Percentiles rank a stretch among this genome's conserved stretches.
These are phyloP conservation scores for Callipepla californica DNA, from an alignment of 2,113 vertebrate genomes.

Conservation along the genomic window DNA sequence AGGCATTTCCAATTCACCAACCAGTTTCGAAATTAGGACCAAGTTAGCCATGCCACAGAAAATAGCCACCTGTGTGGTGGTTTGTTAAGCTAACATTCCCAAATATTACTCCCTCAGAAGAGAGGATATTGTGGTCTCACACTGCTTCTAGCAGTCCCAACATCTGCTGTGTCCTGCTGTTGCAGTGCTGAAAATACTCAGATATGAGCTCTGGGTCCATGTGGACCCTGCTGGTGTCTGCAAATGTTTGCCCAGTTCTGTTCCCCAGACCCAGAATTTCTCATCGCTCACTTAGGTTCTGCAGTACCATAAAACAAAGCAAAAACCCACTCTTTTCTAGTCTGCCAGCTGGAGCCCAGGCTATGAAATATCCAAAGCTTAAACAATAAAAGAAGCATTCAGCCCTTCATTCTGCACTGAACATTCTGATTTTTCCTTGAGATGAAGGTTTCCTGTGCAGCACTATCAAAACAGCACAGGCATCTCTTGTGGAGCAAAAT, in stretches of 20 bases:
- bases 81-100: background rate
- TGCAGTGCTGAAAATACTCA: background rate
- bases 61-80: background rate
- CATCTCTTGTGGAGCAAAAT: background rate
- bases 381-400: constrained; percentile 29
- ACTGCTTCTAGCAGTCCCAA: background rate
- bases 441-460: background rate
- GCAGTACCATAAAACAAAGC: constrained; percentile 33
- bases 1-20: background rate
- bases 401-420: background rate
- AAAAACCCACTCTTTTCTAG: constrained; percentile 36
- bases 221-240: background rate
- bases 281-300: constrained; percentile 6
- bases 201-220: background rate
- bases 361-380: constrained; percentile 14
- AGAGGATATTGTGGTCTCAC: background rate
- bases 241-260: constrained; percentile 12
- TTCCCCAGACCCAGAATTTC: background rate
- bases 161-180: background rate
- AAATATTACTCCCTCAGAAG: background rate
- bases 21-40: background rate
- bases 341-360: constrained; percentile 51
- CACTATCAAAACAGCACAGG: background rate
- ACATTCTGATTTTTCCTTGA: background rate
- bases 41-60: background rate